phyloP scores from a whole-genome alignment of 2,797 vertebrate genomes.

The Denticeps clupeoides region DNA sequence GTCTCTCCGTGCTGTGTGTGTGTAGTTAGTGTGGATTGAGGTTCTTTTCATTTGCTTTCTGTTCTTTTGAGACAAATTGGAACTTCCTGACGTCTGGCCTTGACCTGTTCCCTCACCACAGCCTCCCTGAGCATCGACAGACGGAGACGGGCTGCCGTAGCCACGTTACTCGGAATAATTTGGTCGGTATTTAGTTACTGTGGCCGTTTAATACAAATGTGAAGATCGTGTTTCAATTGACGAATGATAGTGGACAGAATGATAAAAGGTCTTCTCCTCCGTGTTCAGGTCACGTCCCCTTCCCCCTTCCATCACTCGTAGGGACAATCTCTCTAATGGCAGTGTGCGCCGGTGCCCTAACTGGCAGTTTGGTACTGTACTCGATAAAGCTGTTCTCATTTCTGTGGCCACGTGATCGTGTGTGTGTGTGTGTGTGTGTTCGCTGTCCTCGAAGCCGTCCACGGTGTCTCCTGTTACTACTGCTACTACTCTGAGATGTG shows the following conservation, averaged over 20 bases:
- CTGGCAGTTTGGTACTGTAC: conserved; percentile 81
- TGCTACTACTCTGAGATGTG: conserved; percentile 55
- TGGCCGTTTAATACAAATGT: too few species aligned
- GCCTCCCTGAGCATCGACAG: too few species aligned
- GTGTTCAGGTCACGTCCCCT: background rate
- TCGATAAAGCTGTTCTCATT: background rate
- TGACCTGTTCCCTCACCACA: conserved; percentile 29
- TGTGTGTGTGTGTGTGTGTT: conserved; percentile 9
- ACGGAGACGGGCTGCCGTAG: too few species aligned
- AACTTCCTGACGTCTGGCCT: conserved; percentile 34
- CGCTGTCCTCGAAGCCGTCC: too few species aligned
- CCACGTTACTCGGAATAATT: background rate
- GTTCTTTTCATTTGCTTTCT: conserved; percentile 68
- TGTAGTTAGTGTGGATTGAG: conserved; percentile 74
- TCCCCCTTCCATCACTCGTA: conserved; percentile 52
- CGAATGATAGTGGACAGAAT: too few species aligned
- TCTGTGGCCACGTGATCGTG: background rate
- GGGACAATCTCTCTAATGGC: conserved; percentile 85
- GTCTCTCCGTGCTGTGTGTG: conserved; percentile 83
- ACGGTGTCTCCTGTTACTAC: too few species aligned
- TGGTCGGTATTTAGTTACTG: too few species aligned
- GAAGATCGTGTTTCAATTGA: too few species aligned
- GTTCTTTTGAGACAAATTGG: conserved; percentile 47
- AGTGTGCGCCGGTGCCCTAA: conserved; percentile 57
- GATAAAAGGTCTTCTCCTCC: conserved; percentile 1